Evolutionary conservation across 2,888 invertebrate species (phyloP).

Genomic region (Margaritifera margaritifera): DNA sequence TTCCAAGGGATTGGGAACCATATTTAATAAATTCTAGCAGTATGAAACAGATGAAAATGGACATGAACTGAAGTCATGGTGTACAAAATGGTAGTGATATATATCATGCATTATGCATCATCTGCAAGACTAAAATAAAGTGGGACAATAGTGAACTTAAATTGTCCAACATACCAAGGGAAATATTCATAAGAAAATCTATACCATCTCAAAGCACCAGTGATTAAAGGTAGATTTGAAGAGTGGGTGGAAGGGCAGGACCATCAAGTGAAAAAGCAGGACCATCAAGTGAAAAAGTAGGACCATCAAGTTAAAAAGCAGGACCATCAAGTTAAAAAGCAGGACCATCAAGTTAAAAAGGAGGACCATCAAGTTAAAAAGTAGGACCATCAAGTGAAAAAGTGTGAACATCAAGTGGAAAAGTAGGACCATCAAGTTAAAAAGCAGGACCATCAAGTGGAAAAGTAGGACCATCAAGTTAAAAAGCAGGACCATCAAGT

Average conservation of each 20-base stretch:
- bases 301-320: too few relatives aligned
- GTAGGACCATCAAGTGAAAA: not conserved
- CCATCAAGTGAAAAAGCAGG: too few relatives aligned
- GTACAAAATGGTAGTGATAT: too few relatives aligned
- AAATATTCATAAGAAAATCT: not conserved
- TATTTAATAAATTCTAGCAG: too few relatives aligned
- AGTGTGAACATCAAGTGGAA: not conserved
- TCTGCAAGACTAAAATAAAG: slow-evolving; percentile 2
- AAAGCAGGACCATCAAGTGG: not conserved
- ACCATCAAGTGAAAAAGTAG: too few relatives aligned
- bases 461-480: not conserved
- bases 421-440: not conserved
- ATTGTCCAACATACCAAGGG: slow-evolving; percentile 1
- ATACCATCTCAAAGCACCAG: not conserved
- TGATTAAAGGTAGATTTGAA: not conserved
- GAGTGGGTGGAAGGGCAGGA: not conserved
- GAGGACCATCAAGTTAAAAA: too few relatives aligned
- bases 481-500: not conserved
- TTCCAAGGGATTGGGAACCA: too few relatives aligned
- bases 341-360: too few relatives aligned
- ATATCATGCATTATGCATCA: too few relatives aligned
- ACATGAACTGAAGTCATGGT: too few relatives aligned
- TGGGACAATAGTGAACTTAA: slow-evolving; percentile 1
- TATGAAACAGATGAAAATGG: too few relatives aligned
- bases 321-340: too few relatives aligned